Evolutionary conservation across 2,113 vertebrate species (phyloP), one percentile per base, ranked within the genome.

Genomic region (Trinectes maculatus): DNA sequence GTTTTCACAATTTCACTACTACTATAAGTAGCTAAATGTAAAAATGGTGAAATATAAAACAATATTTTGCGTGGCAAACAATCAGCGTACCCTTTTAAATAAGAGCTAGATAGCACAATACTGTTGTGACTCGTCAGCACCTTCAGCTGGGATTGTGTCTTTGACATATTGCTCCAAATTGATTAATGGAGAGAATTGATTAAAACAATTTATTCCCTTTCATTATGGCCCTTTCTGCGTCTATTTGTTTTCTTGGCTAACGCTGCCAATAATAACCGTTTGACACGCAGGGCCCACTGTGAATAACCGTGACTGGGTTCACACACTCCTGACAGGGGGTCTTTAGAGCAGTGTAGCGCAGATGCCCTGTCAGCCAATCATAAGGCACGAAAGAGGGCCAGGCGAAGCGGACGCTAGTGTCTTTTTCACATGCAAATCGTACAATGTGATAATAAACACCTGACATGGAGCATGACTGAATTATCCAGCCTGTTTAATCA

Each of bases 381-480:
- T 1, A 37, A 63, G 18, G 56, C 73, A 11, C 62, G 67, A 36
- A 31, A 63, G 66, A 63, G 72, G 52, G 55, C 70, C 10, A 6
- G 58, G 63, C 18, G 63, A 84, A 72, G 74, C 74, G 6, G 69
- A 65, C 47, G 47, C 61, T 56, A 57, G 85, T 52, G 47, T 84
- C 75, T 89, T 89, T 92, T 93, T 93, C 91, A 92, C 79, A 93
- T 93, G 93, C 90, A 91, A 93, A 93, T 93, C 71, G 67, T 61
- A 82, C 86, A 90, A 87, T 92, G 87, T 91, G 91, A 93, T 92
- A 92, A 92, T 92, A 89, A 91, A 93, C 92, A 93, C 92, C 92
- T 93, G 93, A 93, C 92, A 88, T 77, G 79, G 86, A 90, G 82
- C 89, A 86, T 86, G 87, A 90, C 91, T 88, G 89, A 89, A 90